Evolutionary conservation across 2,797 vertebrate genomes (phyloP).

Genomic region (Tachyglossus aculeatus): DNA sequence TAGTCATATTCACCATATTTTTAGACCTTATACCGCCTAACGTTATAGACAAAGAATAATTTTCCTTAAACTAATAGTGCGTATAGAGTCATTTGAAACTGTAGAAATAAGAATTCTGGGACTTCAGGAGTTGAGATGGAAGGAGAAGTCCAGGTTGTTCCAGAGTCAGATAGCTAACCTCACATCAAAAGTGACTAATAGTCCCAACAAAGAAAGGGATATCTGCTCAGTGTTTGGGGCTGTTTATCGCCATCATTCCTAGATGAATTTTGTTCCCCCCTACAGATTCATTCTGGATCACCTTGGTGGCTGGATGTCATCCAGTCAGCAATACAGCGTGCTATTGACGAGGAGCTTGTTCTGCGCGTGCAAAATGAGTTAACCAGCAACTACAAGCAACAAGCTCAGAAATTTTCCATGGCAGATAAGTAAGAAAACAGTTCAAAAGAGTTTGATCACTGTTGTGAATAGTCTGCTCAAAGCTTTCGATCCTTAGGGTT

Average conservation of each 20-base stretch:
- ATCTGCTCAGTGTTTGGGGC: background rate
- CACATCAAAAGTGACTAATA: background rate
- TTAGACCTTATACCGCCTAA: too few relatives aligned
- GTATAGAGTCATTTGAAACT: too few relatives aligned
- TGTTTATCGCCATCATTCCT: background rate
- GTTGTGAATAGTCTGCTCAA: background rate
- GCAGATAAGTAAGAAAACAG: conserved; percentile 89
- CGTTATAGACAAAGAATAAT: too few relatives aligned
- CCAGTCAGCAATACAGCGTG: conserved; percentile 81
- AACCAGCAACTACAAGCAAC: conserved; percentile 91
- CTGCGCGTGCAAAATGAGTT: conserved; percentile 93
- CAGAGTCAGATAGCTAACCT: too few relatives aligned
- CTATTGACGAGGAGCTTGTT: conserved; percentile 90
- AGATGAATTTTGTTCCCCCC: conserved; percentile 3
- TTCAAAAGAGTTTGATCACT: conserved; percentile 10
- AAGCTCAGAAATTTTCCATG: conserved; percentile 88
- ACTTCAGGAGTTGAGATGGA: too few relatives aligned
- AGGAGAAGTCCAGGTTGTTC: too few relatives aligned
- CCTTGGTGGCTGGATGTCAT: conserved; percentile 97
- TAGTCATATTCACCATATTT: too few relatives aligned
- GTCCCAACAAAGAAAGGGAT: background rate
- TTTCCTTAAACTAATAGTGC: too few relatives aligned
- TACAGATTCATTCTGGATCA: conserved; percentile 85
- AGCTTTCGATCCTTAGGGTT: conserved; percentile 12
- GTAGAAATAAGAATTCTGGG: too few relatives aligned